Conservation (phyloP, 2,113 vertebrate species). For the Conger conger region DNA sequence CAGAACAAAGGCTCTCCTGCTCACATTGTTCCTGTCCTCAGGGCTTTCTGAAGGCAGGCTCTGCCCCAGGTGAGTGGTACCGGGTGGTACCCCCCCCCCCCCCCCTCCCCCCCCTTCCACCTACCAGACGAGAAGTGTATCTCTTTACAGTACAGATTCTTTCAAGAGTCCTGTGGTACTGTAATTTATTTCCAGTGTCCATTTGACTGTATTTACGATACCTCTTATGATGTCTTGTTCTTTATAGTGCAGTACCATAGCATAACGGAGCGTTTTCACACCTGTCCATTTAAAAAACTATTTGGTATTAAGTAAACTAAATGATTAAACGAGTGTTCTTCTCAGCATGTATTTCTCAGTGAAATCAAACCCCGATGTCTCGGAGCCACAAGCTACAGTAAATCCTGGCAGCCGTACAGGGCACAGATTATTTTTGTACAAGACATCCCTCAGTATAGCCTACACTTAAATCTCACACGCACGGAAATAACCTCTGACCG, state of each 20-base stretch:
- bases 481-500: background rate
- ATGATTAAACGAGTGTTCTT: background rate
- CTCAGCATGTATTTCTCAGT: background rate
- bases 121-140: background rate
- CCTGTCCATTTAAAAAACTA: background rate
- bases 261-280: background rate
- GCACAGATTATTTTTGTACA: background rate
- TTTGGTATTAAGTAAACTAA: background rate
- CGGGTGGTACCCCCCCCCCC: background rate
- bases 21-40: constrained; percentile 33
- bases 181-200: too few relatives aligned
- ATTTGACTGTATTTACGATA: too few relatives aligned
- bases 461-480: background rate
- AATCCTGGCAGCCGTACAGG: background rate
- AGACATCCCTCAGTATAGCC: background rate
- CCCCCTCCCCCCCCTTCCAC: constrained; percentile 15
- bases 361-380: background rate
- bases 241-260: background rate
- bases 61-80: constrained; percentile 43
- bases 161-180: too few relatives aligned
- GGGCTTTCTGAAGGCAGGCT: constrained; percentile 40
- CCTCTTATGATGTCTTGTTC: too few relatives aligned
- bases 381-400: background rate
- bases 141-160: background rate
- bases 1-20: constrained; percentile 54